Base-by-base conservation (phyloP, 2,113 vertebrate species). In the Paramormyrops kingsleyae region DNA sequence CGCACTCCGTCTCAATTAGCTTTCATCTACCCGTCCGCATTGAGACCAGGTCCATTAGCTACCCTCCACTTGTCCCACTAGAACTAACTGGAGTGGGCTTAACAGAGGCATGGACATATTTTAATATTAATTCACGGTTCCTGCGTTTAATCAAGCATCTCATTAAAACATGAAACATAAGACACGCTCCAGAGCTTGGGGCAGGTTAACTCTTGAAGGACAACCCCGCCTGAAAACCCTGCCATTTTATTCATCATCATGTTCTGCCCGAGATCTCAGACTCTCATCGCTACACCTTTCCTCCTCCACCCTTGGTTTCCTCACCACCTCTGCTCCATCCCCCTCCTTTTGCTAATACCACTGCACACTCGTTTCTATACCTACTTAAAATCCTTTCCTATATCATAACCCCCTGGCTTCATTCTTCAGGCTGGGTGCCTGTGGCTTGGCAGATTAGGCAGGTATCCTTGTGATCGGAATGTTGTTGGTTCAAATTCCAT, bases 71-170 rank as follows among this genome's bases (percentile, higher is more conserved):
- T 62, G 21, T 91, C 85, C 24, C 83, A 62, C 27, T 83, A 83
- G n/a, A n/a, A 12, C 27, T 15, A 1, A 52, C 47, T 89, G 4
- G 53, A 56, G 49, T 83, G 50, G 47, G 49, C 56, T 83, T 83
- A 44, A 35, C 24, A 59, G 50, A 89, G 39, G 35, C n/a, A 44
- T 52, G 24, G 13, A 77, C 50, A 89, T 56, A 89, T 84, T 89
- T 89, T 89, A 89, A 84, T 42, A 59, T 59, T 83, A 84, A 84
- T 83, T 89, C 35, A 53, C 8, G 21, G 77, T 42, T 88, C 77
- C 44, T 46, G 88, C 35, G 13, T 77, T 92, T 92, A 91, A 93
- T 92, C 90, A 92, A 66, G 87, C 91, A 93, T 93, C 88, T 93
- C 83, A 92, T 93, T 92, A 91, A 62, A 86, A 92, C 77, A 24